Conservation (phyloP, 1,140 invertebrate genomes). For the Bombus fervidus region DNA sequence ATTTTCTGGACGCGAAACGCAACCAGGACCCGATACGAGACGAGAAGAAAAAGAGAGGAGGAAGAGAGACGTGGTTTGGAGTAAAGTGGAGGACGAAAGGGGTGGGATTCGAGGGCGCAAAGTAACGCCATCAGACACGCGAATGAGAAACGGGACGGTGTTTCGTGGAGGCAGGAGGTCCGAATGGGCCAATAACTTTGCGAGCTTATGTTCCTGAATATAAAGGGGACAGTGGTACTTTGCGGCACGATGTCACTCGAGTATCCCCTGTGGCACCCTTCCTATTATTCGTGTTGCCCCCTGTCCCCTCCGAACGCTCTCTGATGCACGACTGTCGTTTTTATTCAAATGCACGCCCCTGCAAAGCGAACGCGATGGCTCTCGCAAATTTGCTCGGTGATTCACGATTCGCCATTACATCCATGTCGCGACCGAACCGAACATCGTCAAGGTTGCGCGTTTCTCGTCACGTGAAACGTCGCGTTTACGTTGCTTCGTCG, state of each 20-base stretch:
- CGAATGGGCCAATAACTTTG: conserved; percentile 76
- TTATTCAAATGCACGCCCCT: conserved; percentile 74
- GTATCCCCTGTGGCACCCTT: conserved; percentile 26
- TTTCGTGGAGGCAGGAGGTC: conserved; percentile 73
- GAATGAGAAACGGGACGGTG: conserved; percentile 74
- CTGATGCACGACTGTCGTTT: conserved; percentile 73
- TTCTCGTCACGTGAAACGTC: conserved; percentile 37
- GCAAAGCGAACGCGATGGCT: conserved; percentile 59
- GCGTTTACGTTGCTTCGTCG: background rate
- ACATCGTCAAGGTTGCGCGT: background rate
- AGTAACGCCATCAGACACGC: conserved; percentile 68
- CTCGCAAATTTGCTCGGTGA: conserved; percentile 60
- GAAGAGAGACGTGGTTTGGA: background rate
- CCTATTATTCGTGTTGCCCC: conserved; percentile 44
- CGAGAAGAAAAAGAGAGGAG: background rate
- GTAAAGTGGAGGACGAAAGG: background rate
- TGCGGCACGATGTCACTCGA: conserved; percentile 66
- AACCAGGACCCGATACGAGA: background rate
- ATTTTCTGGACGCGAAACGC: background rate
- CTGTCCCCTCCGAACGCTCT: background rate
- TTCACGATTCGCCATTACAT: conserved; percentile 50
- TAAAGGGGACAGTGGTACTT: conserved; percentile 71
- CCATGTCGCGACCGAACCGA: background rate
- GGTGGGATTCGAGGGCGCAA: conserved; percentile 54
- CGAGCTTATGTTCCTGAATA: conserved; percentile 74